Evolutionary conservation across 2,888 invertebrate genomes (phyloP).

Genomic region (Sminthurides aquaticus): DNA sequence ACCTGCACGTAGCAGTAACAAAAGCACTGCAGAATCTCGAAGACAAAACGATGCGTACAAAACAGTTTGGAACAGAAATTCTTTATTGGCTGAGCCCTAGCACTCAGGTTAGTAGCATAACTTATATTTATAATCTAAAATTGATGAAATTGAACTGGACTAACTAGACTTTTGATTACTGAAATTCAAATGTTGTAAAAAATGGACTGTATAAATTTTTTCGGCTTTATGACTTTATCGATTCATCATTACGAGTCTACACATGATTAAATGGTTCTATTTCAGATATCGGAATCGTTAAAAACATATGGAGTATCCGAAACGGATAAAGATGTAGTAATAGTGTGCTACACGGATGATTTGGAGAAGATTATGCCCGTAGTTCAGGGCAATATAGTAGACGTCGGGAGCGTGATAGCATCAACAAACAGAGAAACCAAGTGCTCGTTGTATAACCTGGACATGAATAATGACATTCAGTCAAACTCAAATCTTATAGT

Average conservation of each 20-base stretch:
- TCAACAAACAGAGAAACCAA: too few relatives aligned
- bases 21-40: not conserved
- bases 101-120: not conserved
- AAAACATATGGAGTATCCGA: slow-evolving; percentile 1
- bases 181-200: too few relatives aligned
- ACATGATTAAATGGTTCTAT: not conserved
- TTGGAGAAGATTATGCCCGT: not conserved
- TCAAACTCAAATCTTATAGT: not conserved
- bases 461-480: too few relatives aligned
- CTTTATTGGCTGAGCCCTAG: slow-evolving; percentile 3
- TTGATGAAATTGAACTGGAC: not conserved
- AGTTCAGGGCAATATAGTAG: too few relatives aligned
- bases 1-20: not conserved
- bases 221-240: too few relatives aligned
- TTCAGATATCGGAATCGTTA: not conserved
- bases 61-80: slow-evolving; percentile 6
- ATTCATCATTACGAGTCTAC: not conserved
- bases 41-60: not conserved
- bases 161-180: too few relatives aligned
- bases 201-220: too few relatives aligned
- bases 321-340: not conserved
- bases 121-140: not conserved
- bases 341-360: not conserved
- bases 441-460: too few relatives aligned
- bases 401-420: too few relatives aligned